Base-by-base conservation (phyloP, 2,113 vertebrate species). In the Turnix velox region DNA sequence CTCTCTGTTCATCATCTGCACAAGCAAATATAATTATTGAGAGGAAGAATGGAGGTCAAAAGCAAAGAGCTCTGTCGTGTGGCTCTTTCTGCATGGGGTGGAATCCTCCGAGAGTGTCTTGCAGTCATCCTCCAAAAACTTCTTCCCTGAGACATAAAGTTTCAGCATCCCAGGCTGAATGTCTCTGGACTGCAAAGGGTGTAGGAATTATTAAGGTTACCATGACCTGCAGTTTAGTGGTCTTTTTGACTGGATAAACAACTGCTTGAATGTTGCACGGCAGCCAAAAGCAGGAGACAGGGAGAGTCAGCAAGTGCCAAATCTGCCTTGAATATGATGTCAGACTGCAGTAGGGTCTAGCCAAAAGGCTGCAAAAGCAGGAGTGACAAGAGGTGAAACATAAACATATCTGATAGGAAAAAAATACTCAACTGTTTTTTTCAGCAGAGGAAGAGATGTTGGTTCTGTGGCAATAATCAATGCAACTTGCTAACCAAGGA, bases 291-390 rank as follows among this genome's bases (percentile, higher is more conserved):
- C 48, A 58, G 35, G 5, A 0, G 0, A 12, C 67, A 48, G 40
- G 20, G 28, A 92, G 58, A 37, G 23, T 2, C 0, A 0, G 37
- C 23, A 45, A 0, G 2, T 6, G 1, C 16, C 65, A n/a, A 42
- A 39, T 74, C 19, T 66, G n/a, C 43, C 33, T 45, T 72, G 27
- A 3, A 2, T 31, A 33, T 31, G 63, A 54, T 54, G n/a, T 1
- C 7, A 27, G 27, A 46, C n/a, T 30, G 75, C 46, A 67, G 45
- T 1, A 62, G 45, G 16, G 39, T n/a, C 9, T 28, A 42, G 18
- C 6, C 0, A 0, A 87, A 54, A 91, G 46, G 39, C 10, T 91
- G n/a, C 30, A 39, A 58, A 12, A 49, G 28, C 30, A 74, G 1
- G 4, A 51, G 22, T 22, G 8, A 19, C 18, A 66, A 66, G 3